Base-by-base conservation (phyloP, 2,888 invertebrate species). In the Cephus sareptanus region DNA sequence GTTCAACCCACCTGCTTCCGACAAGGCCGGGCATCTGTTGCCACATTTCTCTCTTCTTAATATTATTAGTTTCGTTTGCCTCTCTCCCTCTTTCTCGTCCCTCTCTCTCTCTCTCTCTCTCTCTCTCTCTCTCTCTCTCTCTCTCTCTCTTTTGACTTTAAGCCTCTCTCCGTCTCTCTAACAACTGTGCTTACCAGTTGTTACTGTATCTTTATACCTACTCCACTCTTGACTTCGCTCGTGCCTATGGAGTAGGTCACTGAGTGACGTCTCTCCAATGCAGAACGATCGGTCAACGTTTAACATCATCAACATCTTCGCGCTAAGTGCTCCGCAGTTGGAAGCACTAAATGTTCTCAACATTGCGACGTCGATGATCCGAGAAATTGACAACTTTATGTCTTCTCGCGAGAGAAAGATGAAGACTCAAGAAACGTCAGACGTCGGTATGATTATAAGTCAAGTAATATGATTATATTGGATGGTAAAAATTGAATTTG, bases 31-130 rank as follows among this genome's bases (percentile, higher is more conserved):
- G 75, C 56, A 76, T 75, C 74, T 81, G 78, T 79, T 75, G 74
- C 77, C 37, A 70, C 77, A 78, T 76, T 82, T 76, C 74, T 80
- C 81, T 79, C 79, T 74, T 75, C 78, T 79, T 80, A 77, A 81
- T 81, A 81, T 82, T 82, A 82, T 82, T 82, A 82, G 80, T 77
- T 75, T 80, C 75, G 75, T 77, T 74, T 75, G 70, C 75, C 76
- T 71, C 34, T 69, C 15, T 68, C 56, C 73, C 35, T 23, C 34
- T 40, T 77, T 23, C 74, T 23, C n/a, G 34, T 34, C n/a, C n/a
- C n/a, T n/a, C n/a, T n/a, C 23, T 77, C n/a, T 77, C 71, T 76
- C 23, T 73, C 74, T 23, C 31, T 37, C 13, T 77, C n/a, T 77
- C 71, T 76, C 30, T 73, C 69, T n/a, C 76, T 70, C 23, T 77